Base-by-base conservation (phyloP, 2,113 vertebrate genomes). In the Pseudorasbora parva region DNA sequence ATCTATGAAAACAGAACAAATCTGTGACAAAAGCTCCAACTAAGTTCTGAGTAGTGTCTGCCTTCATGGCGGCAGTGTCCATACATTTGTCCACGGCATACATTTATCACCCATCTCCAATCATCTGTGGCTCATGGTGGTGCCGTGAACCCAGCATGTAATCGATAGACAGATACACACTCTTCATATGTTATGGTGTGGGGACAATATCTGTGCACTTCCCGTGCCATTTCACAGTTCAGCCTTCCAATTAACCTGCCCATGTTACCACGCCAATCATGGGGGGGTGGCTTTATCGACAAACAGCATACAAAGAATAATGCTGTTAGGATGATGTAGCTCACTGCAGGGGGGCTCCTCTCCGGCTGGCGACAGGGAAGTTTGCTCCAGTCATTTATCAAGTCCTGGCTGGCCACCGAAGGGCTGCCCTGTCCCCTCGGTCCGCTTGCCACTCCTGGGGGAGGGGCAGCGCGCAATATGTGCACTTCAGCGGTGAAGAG, bases 211-310 rank as follows among this genome's bases (percentile, higher is more conserved):
- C 92, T 92, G 92, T 88, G 91, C 91, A 88, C 92, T 94, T 94
- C 93, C 93, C 91, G 87, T 92, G 93, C 93, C 88, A 92, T 94
- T 94, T 93, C 93, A 93, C 94, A 94, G 93, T 95, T 95, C 93
- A 94, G 94, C 90, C 92, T 94, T 94, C 93, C 93, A 93, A 94
- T 94, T 94, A 94, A 94, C 94, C 94, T 93, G 92, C 93, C 92
- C 92, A 91, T 92, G 92, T 94, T 92, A 89, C 90, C 92, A 92
- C 90, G 93, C 93, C 93, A 94, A 93, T 94, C 93, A 94, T 88
- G 82, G 87, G 37, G 90, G 86, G 47, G 90, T 88, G 89, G 87
- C 91, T 89, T 92, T 94, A 95, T 95, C 91, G 93, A 95, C 94
- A 94, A 93, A 90, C 90, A 83, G 82, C 92, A 92, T 92, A 92